These are phyloP conservation scores for Eptesicus fuscus DNA, from an alignment of 2,113 vertebrate genomes.

Conservation along the genomic window DNA sequence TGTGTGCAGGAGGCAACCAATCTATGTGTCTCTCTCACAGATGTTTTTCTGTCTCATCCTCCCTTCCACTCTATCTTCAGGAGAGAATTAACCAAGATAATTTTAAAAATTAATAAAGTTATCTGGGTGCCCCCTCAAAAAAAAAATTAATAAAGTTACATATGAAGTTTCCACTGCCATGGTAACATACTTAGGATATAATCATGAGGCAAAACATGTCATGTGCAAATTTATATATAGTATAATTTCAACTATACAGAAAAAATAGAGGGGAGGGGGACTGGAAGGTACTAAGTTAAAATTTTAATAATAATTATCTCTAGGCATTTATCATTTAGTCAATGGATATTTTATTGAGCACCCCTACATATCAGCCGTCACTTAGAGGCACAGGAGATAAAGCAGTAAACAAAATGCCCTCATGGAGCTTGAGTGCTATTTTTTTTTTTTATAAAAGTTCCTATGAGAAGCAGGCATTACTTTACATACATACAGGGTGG, in stretches of 20 bases:
- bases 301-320: neutral
- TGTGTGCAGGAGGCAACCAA: too few relatives aligned
- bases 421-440: neutral
- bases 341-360: neutral
- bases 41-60: too few relatives aligned
- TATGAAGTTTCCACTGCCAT: neutral
- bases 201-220: constrained; percentile 1
- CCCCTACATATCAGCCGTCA: neutral
- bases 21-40: too few relatives aligned
- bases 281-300: neutral
- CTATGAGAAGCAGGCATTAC: neutral
- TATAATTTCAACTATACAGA: constrained; percentile 4
- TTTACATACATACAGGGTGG: neutral
- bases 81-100: too few relatives aligned
- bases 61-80: too few relatives aligned
- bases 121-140: too few relatives aligned
- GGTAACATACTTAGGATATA: constrained; percentile 14
- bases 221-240: neutral
- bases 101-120: neutral
- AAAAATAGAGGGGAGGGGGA: neutral
- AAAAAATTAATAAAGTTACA: neutral
- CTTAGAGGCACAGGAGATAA: neutral
- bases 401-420: neutral
- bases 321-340: constrained; percentile 21
- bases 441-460: constrained; percentile 10